These are phyloP conservation scores for Hydra vulgaris DNA, from an alignment of 30 jellyfish, hydroid and myxozoan species.

Conservation along the genomic window DNA sequence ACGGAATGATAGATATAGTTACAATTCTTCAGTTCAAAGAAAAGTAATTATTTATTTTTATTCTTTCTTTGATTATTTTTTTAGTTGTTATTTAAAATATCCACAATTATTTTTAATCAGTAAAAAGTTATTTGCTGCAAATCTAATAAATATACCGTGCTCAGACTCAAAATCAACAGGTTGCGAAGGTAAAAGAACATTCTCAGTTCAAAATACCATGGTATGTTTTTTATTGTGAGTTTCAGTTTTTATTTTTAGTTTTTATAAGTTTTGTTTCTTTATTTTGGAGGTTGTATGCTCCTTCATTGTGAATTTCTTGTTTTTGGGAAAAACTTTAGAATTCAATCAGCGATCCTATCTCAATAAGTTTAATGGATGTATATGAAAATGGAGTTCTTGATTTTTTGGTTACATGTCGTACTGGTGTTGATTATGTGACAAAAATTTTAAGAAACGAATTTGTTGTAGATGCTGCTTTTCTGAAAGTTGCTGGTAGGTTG, in stretches of 20 bases:
- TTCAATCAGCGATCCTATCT: background rate
- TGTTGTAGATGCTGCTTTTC: slow-evolving; percentile 73
- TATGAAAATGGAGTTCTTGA: slow-evolving; percentile 74
- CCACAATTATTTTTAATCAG: slow-evolving; percentile 5
- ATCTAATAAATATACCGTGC: slow-evolving; percentile 56
- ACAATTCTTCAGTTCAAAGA: slow-evolving; percentile 61
- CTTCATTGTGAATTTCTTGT: slow-evolving; percentile 6
- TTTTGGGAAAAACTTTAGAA: background rate
- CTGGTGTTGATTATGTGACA: slow-evolving; percentile 12
- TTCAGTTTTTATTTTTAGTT: background rate
- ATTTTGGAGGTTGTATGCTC: background rate
- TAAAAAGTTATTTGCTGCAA: slow-evolving; percentile 3
- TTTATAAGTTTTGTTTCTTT: background rate
- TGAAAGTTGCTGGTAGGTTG: slow-evolving; percentile 74
- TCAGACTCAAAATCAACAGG: slow-evolving; percentile 16
- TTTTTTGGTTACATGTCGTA: slow-evolving; percentile 48
- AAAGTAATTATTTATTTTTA: background rate
- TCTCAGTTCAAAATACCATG: slow-evolving; percentile 34
- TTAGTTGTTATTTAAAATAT: no score
- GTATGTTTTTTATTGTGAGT: slow-evolving; percentile 11
- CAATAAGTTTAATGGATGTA: slow-evolving; percentile 21
- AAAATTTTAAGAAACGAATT: slow-evolving; percentile 67
- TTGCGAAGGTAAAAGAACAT: slow-evolving; percentile 59
- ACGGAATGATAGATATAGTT: slow-evolving; percentile 82
- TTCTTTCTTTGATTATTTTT: background rate